phyloP scores from a whole-genome alignment of 2,888 invertebrate genomes.

The Drosophila pseudotalamancana region DNA sequence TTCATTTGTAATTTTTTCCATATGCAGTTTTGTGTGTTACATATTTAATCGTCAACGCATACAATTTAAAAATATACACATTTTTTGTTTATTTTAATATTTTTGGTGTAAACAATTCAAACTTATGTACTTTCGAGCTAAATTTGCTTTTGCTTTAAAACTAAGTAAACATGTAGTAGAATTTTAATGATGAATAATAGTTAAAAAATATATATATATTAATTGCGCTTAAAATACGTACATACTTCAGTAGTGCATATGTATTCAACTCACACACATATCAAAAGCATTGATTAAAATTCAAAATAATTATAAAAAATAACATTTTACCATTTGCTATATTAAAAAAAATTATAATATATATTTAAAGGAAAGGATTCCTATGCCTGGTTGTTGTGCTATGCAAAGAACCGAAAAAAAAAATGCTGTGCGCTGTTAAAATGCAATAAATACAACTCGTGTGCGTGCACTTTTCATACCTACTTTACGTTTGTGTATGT shows the following conservation, averaged over 20 bases:
- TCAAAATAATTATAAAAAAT: slow-evolving; percentile 53
- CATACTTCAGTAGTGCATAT: slow-evolving; percentile 18
- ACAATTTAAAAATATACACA: slow-evolving; percentile 67
- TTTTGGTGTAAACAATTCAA: slow-evolving; percentile 76
- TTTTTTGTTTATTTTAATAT: slow-evolving; percentile 71
- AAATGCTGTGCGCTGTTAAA: slow-evolving; percentile 65
- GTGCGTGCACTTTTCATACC: slow-evolving; percentile 50
- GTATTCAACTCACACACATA: slow-evolving; percentile 49
- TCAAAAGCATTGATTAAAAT: slow-evolving; percentile 37
- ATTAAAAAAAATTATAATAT: slow-evolving; percentile 18
- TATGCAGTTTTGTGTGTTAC: slow-evolving; percentile 43
- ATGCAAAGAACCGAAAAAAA: slow-evolving; percentile 53
- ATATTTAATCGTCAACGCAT: slow-evolving; percentile 54
- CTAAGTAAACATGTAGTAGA: slow-evolving; percentile 74
- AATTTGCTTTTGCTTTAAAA: slow-evolving; percentile 62
- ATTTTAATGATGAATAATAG: slow-evolving; percentile 56
- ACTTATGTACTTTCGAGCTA: slow-evolving; percentile 69
- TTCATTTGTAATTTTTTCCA: slow-evolving; percentile 9
- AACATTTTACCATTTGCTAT: slow-evolving; percentile 58
- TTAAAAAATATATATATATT: slow-evolving; percentile 43
- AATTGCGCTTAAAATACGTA: slow-evolving; percentile 53
- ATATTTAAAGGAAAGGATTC: slow-evolving; percentile 18
- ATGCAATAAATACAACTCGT: slow-evolving; percentile 70
- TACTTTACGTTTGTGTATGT: slow-evolving; percentile 39
- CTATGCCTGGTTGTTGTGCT: slow-evolving; percentile 38